phyloP scores from a whole-genome alignment of 2,113 vertebrate species.

The Trogon surrucura region DNA sequence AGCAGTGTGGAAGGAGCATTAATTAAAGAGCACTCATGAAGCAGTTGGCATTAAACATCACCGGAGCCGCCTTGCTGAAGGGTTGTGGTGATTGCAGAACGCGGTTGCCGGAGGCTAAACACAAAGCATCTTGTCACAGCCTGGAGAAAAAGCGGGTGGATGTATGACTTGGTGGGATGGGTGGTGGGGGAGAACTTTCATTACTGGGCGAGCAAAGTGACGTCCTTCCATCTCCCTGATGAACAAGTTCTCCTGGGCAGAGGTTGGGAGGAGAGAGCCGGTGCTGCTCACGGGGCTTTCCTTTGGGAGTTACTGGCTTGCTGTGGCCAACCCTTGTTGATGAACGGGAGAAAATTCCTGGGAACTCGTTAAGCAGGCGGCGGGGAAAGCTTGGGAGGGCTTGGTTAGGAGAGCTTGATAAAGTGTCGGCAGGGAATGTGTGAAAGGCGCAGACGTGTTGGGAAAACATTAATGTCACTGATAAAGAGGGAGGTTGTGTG shows the following conservation, averaged over 20 bases:
- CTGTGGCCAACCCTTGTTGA: background rate
- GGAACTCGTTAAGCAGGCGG: background rate
- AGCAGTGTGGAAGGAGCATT: background rate
- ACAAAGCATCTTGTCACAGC: background rate
- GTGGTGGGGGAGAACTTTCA: too few relatives aligned
- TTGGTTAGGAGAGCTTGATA: background rate
- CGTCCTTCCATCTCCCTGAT: fast-evolving
- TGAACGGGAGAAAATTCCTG: background rate
- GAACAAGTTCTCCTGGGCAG: background rate
- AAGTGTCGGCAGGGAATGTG: background rate
- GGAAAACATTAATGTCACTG: fast-evolving
- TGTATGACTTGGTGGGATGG: background rate
- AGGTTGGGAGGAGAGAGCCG: background rate
- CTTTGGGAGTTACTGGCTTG: background rate
- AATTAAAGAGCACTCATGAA: background rate
- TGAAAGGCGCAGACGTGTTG: background rate
- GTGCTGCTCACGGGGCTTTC: background rate
- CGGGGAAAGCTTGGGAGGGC: background rate
- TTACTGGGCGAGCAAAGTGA: background rate
- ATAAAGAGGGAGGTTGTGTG: too few relatives aligned
- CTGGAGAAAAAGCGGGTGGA: background rate
- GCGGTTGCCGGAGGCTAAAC: background rate
- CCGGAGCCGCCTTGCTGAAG: background rate
- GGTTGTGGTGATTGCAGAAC: constrained; percentile 1
- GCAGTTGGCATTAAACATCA: constrained; percentile 10